These are phyloP conservation scores for Chroicocephalus ridibundus DNA, from an alignment of 2,113 vertebrate species.

Conservation along the genomic window DNA sequence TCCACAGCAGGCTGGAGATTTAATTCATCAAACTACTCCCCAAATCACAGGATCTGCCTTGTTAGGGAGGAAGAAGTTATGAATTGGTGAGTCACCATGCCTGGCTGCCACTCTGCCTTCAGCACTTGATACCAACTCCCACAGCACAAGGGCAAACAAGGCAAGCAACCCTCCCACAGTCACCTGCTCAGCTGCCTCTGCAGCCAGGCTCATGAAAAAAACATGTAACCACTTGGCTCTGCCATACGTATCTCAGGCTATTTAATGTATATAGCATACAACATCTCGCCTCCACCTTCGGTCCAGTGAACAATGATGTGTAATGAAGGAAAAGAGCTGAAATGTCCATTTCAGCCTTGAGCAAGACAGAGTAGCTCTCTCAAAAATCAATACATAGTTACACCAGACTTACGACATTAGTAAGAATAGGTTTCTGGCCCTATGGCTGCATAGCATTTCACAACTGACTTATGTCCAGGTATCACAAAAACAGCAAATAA, in stretches of 20 bases:
- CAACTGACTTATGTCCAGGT: neutral
- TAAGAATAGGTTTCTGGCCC: neutral
- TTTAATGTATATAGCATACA: neutral
- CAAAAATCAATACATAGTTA: neutral
- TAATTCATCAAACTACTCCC: neutral
- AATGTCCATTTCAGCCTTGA: neutral
- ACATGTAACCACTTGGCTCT: neutral
- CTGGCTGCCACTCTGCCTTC: constrained; percentile 40
- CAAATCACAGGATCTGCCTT: neutral
- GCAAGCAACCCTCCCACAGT: neutral
- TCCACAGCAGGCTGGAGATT: neutral
- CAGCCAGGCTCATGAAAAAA: neutral
- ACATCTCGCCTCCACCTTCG: neutral
- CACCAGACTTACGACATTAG: neutral
- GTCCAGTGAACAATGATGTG: neutral
- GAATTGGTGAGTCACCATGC: constrained; percentile 44
- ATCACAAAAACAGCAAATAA: neutral
- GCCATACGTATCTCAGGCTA: neutral
- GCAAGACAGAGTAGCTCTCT: neutral
- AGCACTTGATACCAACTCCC: constrained; percentile 17
- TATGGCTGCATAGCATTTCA: neutral
- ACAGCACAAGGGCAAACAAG: constrained; percentile 39
- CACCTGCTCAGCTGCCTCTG: constrained; percentile 18
- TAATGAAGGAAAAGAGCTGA: neutral
- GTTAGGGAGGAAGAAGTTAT: constrained; percentile 7